Conservation (phyloP, 2,888 invertebrate genomes). For the Nomada hirtipes region DNA sequence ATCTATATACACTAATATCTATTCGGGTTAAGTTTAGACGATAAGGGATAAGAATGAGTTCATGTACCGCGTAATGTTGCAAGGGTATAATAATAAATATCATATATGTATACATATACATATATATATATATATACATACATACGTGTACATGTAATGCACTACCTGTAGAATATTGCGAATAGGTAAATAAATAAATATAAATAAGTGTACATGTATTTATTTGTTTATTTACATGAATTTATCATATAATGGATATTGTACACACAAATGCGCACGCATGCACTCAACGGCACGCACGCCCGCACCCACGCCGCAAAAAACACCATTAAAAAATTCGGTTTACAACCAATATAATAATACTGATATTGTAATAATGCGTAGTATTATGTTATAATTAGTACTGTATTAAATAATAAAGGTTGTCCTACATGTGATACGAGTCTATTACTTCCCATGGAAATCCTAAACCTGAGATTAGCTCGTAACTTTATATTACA, state of each 20-base stretch:
- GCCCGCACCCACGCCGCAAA: constrained; percentile 32
- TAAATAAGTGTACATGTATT: constrained; percentile 22
- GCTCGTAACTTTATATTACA: no score
- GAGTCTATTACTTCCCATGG: not conserved
- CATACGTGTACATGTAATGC: constrained; percentile 37
- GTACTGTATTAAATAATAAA: constrained; percentile 82
- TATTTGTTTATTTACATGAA: constrained; percentile 33
- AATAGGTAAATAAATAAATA: constrained; percentile 10
- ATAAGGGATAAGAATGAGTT: constrained; percentile 72
- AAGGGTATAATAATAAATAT: constrained; percentile 76
- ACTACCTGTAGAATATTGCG: constrained; percentile 30
- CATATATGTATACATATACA: constrained; percentile 55
- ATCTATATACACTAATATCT: constrained; percentile 50
- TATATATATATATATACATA: constrained; percentile 26
- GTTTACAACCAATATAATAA: constrained; percentile 78
- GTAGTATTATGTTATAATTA: constrained; percentile 82
- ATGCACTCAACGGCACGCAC: constrained; percentile 30
- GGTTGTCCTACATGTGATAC: constrained; percentile 81
- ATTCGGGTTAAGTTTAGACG: constrained; percentile 52
- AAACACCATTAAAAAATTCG: constrained; percentile 63
- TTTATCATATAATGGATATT: constrained; percentile 52
- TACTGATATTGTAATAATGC: constrained; percentile 75
- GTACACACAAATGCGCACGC: constrained; percentile 48
- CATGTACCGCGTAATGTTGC: constrained; percentile 77
- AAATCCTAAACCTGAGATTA: no score